These are phyloP conservation scores for Tricholauxania praeusta DNA, from an alignment of 2,888 invertebrate species.

Conservation along the genomic window DNA sequence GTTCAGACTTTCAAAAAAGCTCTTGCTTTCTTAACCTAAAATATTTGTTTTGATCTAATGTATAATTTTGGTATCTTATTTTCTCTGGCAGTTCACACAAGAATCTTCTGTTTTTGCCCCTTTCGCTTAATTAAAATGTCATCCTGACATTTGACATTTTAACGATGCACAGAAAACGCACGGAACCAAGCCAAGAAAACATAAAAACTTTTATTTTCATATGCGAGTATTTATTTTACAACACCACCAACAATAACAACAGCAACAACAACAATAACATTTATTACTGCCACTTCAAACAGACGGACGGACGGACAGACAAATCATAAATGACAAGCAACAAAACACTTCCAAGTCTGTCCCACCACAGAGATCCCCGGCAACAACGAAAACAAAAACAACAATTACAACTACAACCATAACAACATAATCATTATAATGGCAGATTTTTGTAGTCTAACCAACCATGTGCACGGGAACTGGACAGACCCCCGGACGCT, in stretches of 20 bases:
- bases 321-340: conserved; percentile 34
- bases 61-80: background rate
- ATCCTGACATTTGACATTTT: conserved; percentile 64
- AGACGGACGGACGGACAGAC: conserved; percentile 1
- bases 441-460: conserved; percentile 32
- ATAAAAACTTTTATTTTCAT: conserved; percentile 25
- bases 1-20: too few relatives aligned
- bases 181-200: conserved; percentile 19
- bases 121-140: conserved; percentile 61
- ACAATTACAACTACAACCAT: conserved; percentile 7
- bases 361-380: background rate
- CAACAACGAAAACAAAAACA: conserved; percentile 3
- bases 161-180: conserved; percentile 49
- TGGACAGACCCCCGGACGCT: conserved; percentile 4
- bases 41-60: conserved; percentile 19
- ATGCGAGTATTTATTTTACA: conserved; percentile 4
- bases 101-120: background rate
- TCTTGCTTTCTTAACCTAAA: background rate
- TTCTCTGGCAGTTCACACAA: background rate
- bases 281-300: conserved; percentile 16
- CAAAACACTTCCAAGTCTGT: conserved; percentile 2
- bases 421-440: conserved; percentile 38
- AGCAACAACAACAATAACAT: conserved; percentile 7
- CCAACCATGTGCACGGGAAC: conserved; percentile 17
- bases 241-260: conserved; percentile 1